Base-by-base conservation (phyloP, 35 echinoderm and acorn worm species). In the Ophiothrix spiculata region DNA sequence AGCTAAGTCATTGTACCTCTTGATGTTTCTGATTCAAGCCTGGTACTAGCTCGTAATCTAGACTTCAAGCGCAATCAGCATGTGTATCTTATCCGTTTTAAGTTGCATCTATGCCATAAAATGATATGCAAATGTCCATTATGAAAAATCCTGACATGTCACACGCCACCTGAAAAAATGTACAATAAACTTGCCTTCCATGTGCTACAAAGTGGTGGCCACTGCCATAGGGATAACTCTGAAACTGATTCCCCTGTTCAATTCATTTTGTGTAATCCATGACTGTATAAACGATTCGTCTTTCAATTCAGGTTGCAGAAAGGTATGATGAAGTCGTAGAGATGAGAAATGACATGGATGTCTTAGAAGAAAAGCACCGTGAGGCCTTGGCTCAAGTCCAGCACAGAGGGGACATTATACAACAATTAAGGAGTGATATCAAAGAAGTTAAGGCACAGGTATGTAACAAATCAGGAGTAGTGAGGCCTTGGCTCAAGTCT, bases 371-470 rank as follows among this genome's bases (percentile, higher is more conserved):
- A 34, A 93, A 93, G 79, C 95, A 93, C 40, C 88, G 86, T 28
- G 91, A 93, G 21, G 80, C 69, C 33, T 63, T 93, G 85, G 77
- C 73, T 42, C 95, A 98, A 78, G 88, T 98, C 21, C 81, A 93
- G 42, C 88, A 98, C 41, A 73, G 91, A 36, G 92, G 92, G 0
- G 89, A 88, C 6, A 82, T 98, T 32, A 98, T 98, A 74, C 84
- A 93, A 78, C 90, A 93, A 54, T 78, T 98, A 38, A 85, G 95
- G 64, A 38, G 36, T 15, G 95, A 98, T 36, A 37, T 93, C 63
- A 92, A 91, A 38, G 49, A 38, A 37, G 36, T 76, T 32, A 89
- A 36, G 33, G 56, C 39, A 1, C 74, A 93, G 91, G 94, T 95
- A 79, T 75, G 88, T 35, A 79, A n/a, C n/a, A n/a, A n/a, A n/a